These are phyloP conservation scores for Phylloscopus whistleri DNA, from an alignment of 2,113 vertebrate species.

Conservation along the genomic window DNA sequence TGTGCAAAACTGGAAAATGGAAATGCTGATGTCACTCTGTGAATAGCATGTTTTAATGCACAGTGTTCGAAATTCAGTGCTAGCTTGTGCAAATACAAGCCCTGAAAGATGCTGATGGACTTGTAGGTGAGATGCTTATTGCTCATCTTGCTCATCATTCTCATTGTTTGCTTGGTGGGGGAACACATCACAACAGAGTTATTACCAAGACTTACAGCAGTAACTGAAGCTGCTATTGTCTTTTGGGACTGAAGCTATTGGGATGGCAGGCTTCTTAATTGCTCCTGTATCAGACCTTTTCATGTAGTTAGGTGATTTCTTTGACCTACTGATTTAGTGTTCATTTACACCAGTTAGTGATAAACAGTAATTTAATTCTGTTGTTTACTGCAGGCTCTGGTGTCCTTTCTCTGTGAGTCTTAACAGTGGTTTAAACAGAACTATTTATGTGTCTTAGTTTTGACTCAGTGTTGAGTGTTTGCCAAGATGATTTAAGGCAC, in stretches of 20 bases:
- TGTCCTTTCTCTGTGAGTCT: background rate
- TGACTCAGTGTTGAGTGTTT: background rate
- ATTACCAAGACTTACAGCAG: background rate
- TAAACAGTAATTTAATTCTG: background rate
- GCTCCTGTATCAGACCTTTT: background rate
- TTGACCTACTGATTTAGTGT: background rate
- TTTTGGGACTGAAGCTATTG: background rate
- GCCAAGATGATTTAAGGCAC: background rate
- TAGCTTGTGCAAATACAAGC: background rate
- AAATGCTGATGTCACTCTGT: conserved; percentile 41
- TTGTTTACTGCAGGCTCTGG: background rate
- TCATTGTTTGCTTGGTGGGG: background rate
- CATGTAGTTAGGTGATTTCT: background rate
- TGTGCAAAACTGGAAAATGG: conserved; percentile 40
- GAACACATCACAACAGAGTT: background rate
- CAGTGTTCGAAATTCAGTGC: conserved; percentile 26
- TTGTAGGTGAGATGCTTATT: background rate
- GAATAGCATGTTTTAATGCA: conserved; percentile 21
- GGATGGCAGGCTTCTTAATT: background rate
- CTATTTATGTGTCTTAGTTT: background rate
- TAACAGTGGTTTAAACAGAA: background rate
- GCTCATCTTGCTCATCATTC: background rate
- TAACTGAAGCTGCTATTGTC: background rate
- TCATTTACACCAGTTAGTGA: background rate
- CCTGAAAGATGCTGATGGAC: background rate